These are phyloP conservation scores for Drosophila bocki DNA, from an alignment of 1,140 invertebrate genomes.

Conservation along the genomic window DNA sequence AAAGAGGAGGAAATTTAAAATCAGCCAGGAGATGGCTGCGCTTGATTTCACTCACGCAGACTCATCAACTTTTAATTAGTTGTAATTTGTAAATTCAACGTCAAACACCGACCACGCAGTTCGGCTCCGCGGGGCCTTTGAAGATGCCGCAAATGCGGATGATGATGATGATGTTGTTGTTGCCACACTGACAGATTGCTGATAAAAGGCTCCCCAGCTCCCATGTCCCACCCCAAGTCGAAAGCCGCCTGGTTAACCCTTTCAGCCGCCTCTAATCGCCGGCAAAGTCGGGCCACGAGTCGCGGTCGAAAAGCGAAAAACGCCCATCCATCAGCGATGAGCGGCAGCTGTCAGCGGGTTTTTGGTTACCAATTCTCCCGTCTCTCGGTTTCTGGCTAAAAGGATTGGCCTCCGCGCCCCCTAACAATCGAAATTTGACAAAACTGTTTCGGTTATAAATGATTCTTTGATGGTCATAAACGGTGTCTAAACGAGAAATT, in stretches of 20 bases:
- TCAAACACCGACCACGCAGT: conserved; percentile 66
- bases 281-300: conserved; percentile 54
- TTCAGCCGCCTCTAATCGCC: conserved; percentile 49
- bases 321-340: conserved; percentile 71
- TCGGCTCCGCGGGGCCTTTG: conserved; percentile 50
- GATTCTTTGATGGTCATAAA: conserved; percentile 53
- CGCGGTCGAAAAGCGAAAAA: conserved; percentile 43
- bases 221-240: neutral
- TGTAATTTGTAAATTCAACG: conserved; percentile 84
- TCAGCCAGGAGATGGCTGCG: conserved; percentile 38
- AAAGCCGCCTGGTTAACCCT: conserved; percentile 31
- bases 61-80: conserved; percentile 84
- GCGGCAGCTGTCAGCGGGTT: conserved; percentile 64
- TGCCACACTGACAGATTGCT: conserved; percentile 76
- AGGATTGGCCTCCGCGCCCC: conserved; percentile 46
- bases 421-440: conserved; percentile 64
- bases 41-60: conserved; percentile 81
- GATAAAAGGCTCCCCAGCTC: conserved; percentile 53
- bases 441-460: conserved; percentile 53
- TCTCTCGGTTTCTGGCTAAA: conserved; percentile 17
- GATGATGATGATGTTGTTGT: conserved; percentile 52
- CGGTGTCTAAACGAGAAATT: conserved; percentile 37
- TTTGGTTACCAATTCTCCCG: neutral
- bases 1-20: conserved; percentile 21
- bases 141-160: conserved; percentile 56